phyloP scores from a whole-genome alignment of 2,113 vertebrate genomes.

The Progne subis region DNA sequence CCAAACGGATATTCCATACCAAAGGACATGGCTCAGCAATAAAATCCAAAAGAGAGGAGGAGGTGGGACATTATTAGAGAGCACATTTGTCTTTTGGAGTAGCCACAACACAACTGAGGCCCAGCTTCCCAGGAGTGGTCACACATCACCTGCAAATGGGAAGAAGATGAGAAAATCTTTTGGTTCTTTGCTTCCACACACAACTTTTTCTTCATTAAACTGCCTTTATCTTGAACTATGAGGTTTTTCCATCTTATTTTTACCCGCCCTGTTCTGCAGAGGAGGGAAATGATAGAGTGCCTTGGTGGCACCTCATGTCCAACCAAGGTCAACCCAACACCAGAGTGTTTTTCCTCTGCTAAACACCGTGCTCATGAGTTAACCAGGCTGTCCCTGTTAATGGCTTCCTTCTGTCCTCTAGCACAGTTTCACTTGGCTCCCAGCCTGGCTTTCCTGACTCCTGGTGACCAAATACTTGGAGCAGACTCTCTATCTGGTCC shows the following conservation, averaged over 20 bases:
- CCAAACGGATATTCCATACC: background rate
- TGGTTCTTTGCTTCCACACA: background rate
- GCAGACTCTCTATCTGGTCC: background rate
- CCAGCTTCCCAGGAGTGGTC: background rate
- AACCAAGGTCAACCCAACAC: background rate
- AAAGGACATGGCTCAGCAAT: background rate
- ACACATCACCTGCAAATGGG: background rate
- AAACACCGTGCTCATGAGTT: background rate
- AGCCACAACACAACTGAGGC: background rate
- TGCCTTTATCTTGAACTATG: background rate
- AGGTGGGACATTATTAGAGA: background rate
- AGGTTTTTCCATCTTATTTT: background rate
- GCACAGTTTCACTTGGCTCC: constrained; percentile 49
- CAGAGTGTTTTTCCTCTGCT: background rate
- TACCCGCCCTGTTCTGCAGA: background rate
- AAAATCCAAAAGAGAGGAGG: background rate
- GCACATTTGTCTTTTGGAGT: background rate
- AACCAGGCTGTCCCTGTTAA: constrained; percentile 14
- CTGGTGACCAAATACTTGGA: constrained; percentile 7
- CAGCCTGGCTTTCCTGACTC: constrained; percentile 14
- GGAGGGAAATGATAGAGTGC: background rate
- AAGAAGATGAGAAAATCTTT: background rate
- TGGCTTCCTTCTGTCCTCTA: constrained; percentile 51
- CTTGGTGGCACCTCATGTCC: background rate
- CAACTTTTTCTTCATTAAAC: background rate